Evolutionary conservation across 2,113 vertebrate species (phyloP).

Genomic region (Sinocyclocheilus grahami): DNA sequence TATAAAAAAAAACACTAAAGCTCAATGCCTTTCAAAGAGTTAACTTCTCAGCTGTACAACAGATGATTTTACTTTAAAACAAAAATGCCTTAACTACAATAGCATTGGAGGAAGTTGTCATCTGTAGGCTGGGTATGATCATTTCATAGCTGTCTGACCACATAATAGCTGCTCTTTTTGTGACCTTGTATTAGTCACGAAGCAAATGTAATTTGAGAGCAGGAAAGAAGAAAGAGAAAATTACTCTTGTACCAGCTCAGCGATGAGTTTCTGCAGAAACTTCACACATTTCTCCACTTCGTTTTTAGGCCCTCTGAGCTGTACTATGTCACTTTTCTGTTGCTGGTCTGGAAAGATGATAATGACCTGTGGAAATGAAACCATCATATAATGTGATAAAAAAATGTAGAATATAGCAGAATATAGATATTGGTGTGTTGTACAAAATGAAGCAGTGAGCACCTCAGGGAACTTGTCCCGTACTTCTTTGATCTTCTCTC

Average conservation of each 20-base stretch:
- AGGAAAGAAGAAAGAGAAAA: not conserved
- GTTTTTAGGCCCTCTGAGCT: slow-evolving; percentile 81
- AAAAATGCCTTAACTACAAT: not conserved
- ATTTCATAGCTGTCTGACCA: not conserved
- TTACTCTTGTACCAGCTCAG: slow-evolving; percentile 73
- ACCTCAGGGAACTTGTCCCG: slow-evolving; percentile 85
- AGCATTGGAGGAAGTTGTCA: not conserved
- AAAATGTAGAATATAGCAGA: too few species aligned
- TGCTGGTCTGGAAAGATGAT: slow-evolving; percentile 83
- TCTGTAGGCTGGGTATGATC: not conserved
- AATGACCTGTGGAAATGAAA: slow-evolving; percentile 72
- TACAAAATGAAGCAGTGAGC: not conserved
- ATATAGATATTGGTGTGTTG: not conserved
- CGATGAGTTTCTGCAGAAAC: slow-evolving; percentile 82
- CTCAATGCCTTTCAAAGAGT: not conserved
- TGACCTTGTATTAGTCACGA: not conserved
- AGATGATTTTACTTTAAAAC: not conserved
- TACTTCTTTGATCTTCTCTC: slow-evolving; percentile 86
- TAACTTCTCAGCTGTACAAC: not conserved
- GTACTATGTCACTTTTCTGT: slow-evolving; percentile 82
- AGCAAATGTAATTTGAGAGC: not conserved
- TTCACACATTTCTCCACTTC: slow-evolving; percentile 85
- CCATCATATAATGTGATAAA: not conserved
- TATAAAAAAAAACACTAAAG: not conserved
- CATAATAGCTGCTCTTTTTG: not conserved